Evolutionary conservation across 2,888 invertebrate species (phyloP).

Genomic region (Leptopterna dolabrata): DNA sequence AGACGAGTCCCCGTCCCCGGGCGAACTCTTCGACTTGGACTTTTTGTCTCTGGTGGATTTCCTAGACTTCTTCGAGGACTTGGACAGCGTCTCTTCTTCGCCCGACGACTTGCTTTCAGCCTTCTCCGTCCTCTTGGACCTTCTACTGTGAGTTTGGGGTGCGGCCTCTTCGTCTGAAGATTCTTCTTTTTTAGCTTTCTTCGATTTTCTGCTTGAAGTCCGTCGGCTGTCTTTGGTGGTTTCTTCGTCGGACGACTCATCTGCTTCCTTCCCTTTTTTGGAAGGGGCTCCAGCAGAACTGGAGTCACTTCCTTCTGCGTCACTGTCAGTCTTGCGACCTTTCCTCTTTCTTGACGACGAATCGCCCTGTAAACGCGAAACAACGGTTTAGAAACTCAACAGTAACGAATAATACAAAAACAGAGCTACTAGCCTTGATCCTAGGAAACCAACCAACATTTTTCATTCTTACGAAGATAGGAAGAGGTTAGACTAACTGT

Average conservation of each 20-base stretch:
- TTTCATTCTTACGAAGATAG: too few relatives aligned
- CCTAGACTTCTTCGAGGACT: not conserved
- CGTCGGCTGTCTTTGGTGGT: not conserved
- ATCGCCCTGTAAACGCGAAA: not conserved
- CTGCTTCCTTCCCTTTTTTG: not conserved
- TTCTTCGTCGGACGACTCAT: conserved; percentile 1
- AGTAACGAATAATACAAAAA: not conserved
- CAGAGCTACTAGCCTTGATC: too few relatives aligned
- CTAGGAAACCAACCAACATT: too few relatives aligned
- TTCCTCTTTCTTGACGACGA: not conserved
- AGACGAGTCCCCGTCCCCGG: not conserved
- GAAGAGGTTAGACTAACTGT: too few relatives aligned
- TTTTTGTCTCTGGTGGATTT: not conserved
- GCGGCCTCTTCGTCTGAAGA: not conserved
- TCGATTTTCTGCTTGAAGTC: not conserved
- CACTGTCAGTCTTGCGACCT: not conserved
- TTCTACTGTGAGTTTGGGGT: not conserved
- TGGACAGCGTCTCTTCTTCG: not conserved
- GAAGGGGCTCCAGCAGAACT: not conserved
- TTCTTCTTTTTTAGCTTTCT: not conserved
- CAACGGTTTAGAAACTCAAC: not conserved
- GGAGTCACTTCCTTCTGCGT: not conserved
- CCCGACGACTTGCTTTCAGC: not conserved
- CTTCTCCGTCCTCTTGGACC: not conserved
- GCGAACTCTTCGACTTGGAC: conserved; percentile 8